Base-by-base conservation (phyloP, 2,888 invertebrate species). In the Germaria angustata region DNA sequence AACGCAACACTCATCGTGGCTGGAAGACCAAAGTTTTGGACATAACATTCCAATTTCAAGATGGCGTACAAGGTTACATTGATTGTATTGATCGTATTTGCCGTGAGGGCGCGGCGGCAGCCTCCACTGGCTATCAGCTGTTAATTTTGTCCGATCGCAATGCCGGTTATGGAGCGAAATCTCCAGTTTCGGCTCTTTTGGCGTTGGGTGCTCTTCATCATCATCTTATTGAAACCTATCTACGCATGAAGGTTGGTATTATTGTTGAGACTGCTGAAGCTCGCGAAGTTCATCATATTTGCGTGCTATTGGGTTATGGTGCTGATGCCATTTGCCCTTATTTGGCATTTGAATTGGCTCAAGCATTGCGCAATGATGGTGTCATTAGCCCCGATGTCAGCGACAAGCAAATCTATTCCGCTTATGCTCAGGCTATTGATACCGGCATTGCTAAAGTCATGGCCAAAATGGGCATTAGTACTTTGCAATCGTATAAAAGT, bases 381-480 rank as follows among this genome's bases (percentile, higher is more conserved):
- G 94, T 98, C 8, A 92, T 99, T 34, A 96, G 96, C 86, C 92
- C 94, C 0, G 92, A 93, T 3, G 92, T 96, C 2, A 94, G 95
- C 0, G 97, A 99, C 89, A 94, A 95, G 6, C 93, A 94, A 72
- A 95, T 99, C 85, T 98, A 95, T 91, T 92, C 93, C 79, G 96
- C 98, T 86, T 99, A 98, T 91, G 95, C 97, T 49, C 95, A 95
- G 85, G 98, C 99, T 46, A 95, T 96, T 89, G 97, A 97, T 87
- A 95, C 97, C 0, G 98, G 98, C 63, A 95, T 97, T 86, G 94
- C 95, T 63, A 98, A 98, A 91, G 97, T 94, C 0, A 99, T 99
- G 99, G 99, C 99, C 5, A 99, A 99, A 91, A 99, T 99, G 99
- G 99, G 99, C 76, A 99, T 99, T 89, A 98, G 98, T 76, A 99